Base-by-base conservation (phyloP, 92 coral and sea anemone genomes). In the Heliopora coerulea region DNA sequence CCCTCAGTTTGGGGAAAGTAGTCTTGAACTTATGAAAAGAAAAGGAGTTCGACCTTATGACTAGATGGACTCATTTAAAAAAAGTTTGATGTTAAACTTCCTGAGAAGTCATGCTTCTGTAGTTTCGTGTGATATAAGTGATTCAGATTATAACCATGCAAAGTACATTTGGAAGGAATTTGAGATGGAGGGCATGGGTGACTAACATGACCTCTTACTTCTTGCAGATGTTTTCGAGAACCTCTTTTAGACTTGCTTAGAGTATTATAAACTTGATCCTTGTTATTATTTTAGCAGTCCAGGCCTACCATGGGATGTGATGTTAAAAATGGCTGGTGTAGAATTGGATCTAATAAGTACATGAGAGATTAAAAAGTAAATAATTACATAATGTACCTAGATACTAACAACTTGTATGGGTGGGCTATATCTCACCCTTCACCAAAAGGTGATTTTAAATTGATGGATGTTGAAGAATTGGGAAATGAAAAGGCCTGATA, bases 391-490 rank as follows among this genome's bases (percentile, higher is more conserved):
- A 54, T 28, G 54, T 56, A 68, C 49, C 59, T 79, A 0, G 78
- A 79, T 40, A 68, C 69, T 17, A 79, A 79, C 37, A 61, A 61
- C n/a, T 7, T 61, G 5, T 61, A 68, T 44, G 74, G 74, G 13
- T 68, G 40, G 59, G 74, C 74, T 0, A 68, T 68, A 59, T 0
- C 1, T 1, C 37, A 68, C 27, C 40, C 4, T 1, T 14, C 48
- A 25, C 74, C 74, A 3, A 46, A 15, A 0, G 31, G 39, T 1
- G 74, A 33, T 0, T 48, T 24, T 24, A 49, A 66, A 9, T 66
- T 57, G 58, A 3, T 66, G 39, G 14, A 31, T 17, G 26, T 5
- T 3, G 56, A 46, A 1, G 39, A 68, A 12, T 1, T 68, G 14
- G n/a, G 13, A 8, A 2, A 7, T 59, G 60, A 68, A 3, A 3